These are phyloP conservation scores for Rapana venosa DNA, from an alignment of 2,888 invertebrate species.

Conservation along the genomic window DNA sequence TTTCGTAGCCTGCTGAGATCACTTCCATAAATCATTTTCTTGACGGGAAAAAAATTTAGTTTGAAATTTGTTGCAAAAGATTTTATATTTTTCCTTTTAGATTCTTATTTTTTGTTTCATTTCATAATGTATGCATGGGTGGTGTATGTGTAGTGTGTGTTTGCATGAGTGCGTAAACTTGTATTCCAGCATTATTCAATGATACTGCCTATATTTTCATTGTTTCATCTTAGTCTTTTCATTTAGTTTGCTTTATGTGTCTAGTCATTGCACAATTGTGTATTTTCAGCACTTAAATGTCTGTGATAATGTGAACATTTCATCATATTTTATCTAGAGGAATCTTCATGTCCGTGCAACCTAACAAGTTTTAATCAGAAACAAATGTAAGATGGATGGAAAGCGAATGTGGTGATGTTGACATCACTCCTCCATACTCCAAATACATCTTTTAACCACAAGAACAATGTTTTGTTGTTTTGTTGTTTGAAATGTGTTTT, in stretches of 20 bases:
- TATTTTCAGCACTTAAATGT: not conserved
- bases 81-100: no score
- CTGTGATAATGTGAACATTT: slow-evolving; percentile 3
- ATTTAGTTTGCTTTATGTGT: not conserved
- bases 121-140: no score
- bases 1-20: no score
- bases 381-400: not conserved
- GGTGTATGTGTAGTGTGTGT: no score
- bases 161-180: no score
- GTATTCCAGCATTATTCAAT: no score
- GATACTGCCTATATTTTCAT: no score
- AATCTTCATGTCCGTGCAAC: not conserved
- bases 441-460: not conserved
- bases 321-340: not conserved
- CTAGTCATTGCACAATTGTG: not conserved
- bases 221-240: not conserved
- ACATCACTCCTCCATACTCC: not conserved
- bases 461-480: not conserved
- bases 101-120: no score
- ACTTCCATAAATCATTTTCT: no score
- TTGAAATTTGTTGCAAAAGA: no score
- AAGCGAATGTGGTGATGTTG: not conserved
- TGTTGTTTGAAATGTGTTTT: not conserved
- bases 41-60: no score
- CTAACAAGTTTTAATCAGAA: not conserved